These are phyloP conservation scores for Rhyacichthys aspro DNA, from an alignment of 2,797 vertebrate genomes.

Conservation along the genomic window DNA sequence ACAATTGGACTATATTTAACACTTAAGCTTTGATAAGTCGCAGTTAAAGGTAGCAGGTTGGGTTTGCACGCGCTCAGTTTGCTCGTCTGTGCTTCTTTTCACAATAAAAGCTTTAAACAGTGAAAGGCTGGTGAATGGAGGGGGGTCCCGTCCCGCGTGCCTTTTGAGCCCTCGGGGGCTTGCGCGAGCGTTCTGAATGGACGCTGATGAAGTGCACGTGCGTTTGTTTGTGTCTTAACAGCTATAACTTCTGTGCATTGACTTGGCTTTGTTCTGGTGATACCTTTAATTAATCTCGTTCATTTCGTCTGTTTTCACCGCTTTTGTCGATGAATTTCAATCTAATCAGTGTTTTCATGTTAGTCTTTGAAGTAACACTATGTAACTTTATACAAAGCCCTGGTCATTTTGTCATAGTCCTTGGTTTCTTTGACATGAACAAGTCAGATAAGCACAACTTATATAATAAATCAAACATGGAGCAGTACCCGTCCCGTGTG, in stretches of 20 bases:
- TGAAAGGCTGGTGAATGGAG: background rate
- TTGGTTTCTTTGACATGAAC: no score
- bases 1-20: no score
- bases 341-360: no score
- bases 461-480: no score
- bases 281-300: background rate
- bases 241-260: background rate
- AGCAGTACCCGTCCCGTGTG: no score
- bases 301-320: background rate
- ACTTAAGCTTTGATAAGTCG: no score
- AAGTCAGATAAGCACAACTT: no score
- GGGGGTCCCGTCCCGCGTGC: conserved; percentile 19
- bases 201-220: conserved; percentile 1
- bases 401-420: no score
- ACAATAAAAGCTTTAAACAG: conserved; percentile 45
- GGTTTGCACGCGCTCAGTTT: background rate
- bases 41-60: background rate
- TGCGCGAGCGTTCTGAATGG: conserved; percentile 31
- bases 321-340: no score
- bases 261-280: background rate
- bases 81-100: conserved; percentile 17
- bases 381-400: no score
- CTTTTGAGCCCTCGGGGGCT: conserved; percentile 38
- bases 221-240: background rate
- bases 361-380: no score